Evolutionary conservation across 2,888 invertebrate species (phyloP).

Genomic region (Diploptera punctata): DNA sequence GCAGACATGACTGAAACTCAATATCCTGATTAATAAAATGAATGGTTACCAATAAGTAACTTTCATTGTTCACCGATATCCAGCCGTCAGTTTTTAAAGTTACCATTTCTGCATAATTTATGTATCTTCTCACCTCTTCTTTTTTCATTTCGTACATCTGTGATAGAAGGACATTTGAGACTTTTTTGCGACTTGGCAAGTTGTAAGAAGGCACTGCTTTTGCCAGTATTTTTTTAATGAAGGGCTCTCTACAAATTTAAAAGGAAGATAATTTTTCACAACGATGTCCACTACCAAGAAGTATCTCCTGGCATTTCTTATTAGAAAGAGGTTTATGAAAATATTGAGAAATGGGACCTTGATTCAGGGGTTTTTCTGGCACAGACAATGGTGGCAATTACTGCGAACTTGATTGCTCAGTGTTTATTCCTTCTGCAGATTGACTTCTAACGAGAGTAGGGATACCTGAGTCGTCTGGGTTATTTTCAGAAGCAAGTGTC

Average conservation of each 20-base stretch:
- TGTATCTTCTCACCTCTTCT: slow-evolving; percentile 27
- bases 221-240: too few species aligned
- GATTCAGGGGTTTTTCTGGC: background rate
- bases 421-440: background rate
- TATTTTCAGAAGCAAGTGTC: background rate
- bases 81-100: slow-evolving; percentile 49
- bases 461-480: background rate
- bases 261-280: background rate
- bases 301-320: background rate
- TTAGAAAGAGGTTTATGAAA: background rate
- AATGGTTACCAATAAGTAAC: slow-evolving; percentile 48
- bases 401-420: background rate
- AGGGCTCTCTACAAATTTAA: background rate
- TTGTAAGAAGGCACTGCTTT: too few species aligned
- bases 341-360: background rate
- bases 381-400: background rate
- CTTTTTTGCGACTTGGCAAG: too few species aligned
- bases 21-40: slow-evolving; percentile 45
- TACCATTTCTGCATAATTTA: slow-evolving; percentile 39
- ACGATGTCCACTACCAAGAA: background rate
- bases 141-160: background rate
- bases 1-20: slow-evolving; percentile 42
- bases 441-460: background rate
- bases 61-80: slow-evolving; percentile 48
- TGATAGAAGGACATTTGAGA: background rate